These are phyloP conservation scores for Trichopria drosophilae DNA, from an alignment of 2,888 invertebrate genomes.

Conservation along the genomic window DNA sequence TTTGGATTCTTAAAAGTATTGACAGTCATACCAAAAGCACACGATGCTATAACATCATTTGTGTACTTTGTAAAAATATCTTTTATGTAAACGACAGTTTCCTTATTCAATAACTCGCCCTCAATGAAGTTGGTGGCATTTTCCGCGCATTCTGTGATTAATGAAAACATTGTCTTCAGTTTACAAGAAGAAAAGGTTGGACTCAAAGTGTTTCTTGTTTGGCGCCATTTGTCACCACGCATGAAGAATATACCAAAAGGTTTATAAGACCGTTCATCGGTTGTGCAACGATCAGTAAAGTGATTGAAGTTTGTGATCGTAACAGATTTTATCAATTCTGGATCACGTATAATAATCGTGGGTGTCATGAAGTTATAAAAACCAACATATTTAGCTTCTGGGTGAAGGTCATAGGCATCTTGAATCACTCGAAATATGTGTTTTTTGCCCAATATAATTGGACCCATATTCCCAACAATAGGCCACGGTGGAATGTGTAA, in stretches of 20 bases:
- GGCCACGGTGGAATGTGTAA: constrained; percentile 24
- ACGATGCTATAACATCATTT: constrained; percentile 42
- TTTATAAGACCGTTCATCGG: constrained; percentile 34
- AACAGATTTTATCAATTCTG: constrained; percentile 22
- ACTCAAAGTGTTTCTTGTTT: constrained; percentile 60
- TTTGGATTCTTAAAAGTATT: constrained; percentile 42
- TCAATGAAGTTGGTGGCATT: constrained; percentile 39
- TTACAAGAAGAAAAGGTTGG: constrained; percentile 64
- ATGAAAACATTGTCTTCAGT: constrained; percentile 61
- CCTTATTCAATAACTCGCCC: constrained; percentile 4
- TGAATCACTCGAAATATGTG: not conserved
- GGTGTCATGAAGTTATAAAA: constrained; percentile 14
- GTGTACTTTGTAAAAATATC: constrained; percentile 40
- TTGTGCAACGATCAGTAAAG: constrained; percentile 40
- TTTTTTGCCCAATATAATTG: constrained; percentile 4
- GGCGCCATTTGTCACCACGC: constrained; percentile 59
- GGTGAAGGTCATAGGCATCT: constrained; percentile 5
- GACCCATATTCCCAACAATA: constrained; percentile 33
- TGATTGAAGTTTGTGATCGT: constrained; percentile 25
- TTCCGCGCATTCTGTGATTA: constrained; percentile 53
- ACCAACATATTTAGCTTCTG: constrained; percentile 14
- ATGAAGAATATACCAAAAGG: constrained; percentile 37
- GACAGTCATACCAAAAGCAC: constrained; percentile 42
- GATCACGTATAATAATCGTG: constrained; percentile 16
- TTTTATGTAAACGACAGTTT: constrained; percentile 39